phyloP scores from a whole-genome alignment of 2,888 invertebrate genomes.

The Morinoia aosen region DNA sequence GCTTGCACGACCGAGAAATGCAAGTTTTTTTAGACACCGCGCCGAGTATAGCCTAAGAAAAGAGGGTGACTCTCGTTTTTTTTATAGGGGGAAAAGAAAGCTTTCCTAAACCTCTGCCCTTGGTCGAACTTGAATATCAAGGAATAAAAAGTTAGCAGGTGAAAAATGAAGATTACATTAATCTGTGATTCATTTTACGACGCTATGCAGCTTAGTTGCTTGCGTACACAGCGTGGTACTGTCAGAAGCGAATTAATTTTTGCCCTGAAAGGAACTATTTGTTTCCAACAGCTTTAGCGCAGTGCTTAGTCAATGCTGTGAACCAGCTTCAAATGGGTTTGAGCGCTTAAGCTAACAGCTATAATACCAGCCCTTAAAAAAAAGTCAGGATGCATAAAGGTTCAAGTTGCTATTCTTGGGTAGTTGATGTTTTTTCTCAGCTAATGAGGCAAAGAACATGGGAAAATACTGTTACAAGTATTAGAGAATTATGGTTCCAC shows the following conservation, averaged over 20 bases:
- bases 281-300: neutral
- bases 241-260: neutral
- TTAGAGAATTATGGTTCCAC: too few relatives aligned
- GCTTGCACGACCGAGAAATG: neutral
- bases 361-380: too few relatives aligned
- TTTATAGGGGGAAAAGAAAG: neutral
- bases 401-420: too few relatives aligned
- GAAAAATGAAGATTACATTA: neutral
- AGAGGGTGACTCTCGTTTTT: conserved; percentile 10
- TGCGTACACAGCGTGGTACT: neutral
- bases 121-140: neutral
- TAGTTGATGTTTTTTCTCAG: too few relatives aligned
- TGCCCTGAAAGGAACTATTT: neutral
- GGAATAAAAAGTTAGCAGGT: neutral
- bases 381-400: too few relatives aligned
- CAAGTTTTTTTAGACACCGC: neutral
- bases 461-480: too few relatives aligned
- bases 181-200: neutral
- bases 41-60: neutral
- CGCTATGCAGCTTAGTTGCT: neutral
- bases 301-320: neutral
- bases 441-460: too few relatives aligned
- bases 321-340: too few relatives aligned
- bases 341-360: too few relatives aligned
- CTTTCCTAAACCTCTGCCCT: neutral